Percentiles rank a stretch among this genome's conserved stretches.
These are phyloP conservation scores for Drosophila mimica DNA, from an alignment of 2,888 invertebrate genomes.

Conservation along the genomic window DNA sequence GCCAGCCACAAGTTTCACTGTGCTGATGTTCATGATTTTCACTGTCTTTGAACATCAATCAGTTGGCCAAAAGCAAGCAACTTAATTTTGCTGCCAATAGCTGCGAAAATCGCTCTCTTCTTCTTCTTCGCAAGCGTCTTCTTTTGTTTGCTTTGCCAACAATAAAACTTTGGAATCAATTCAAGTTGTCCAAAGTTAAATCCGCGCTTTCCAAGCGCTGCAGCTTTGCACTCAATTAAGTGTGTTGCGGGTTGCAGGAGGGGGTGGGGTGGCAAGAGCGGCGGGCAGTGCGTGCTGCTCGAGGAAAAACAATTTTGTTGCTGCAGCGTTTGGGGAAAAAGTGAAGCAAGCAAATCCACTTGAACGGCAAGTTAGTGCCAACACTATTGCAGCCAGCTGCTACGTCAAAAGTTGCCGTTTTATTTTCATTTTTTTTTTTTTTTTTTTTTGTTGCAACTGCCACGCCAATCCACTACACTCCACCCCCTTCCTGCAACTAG, in stretches of 20 bases:
- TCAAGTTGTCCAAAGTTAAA: constrained; percentile 79
- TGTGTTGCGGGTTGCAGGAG: constrained; percentile 29
- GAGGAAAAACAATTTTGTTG: constrained; percentile 71
- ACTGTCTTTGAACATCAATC: constrained; percentile 60
- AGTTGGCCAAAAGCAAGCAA: constrained; percentile 34
- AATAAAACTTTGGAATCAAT: constrained; percentile 78
- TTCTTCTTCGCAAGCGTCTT: not conserved
- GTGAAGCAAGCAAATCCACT: constrained; percentile 72
- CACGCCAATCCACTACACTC: constrained; percentile 13
- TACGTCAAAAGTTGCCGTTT: constrained; percentile 75
- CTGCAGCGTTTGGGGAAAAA: constrained; percentile 16
- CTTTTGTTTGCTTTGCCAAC: constrained; percentile 59
- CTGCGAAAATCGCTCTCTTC: not conserved
- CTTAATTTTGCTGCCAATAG: constrained; percentile 20
- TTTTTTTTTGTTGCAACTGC: constrained; percentile 27
- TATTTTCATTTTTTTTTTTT: constrained; percentile 22
- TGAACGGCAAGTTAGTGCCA: constrained; percentile 74
- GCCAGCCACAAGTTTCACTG: constrained; percentile 3
- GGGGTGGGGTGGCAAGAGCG: not conserved
- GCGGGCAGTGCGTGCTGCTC: constrained; percentile 50
- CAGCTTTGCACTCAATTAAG: constrained; percentile 80
- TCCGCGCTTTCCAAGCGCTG: constrained; percentile 60
- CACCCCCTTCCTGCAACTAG: not conserved
- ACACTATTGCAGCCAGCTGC: constrained; percentile 79
- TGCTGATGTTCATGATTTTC: constrained; percentile 44